Evolutionary conservation across 2,888 invertebrate species (phyloP).

Genomic region (Dryobotodes eremita): DNA sequence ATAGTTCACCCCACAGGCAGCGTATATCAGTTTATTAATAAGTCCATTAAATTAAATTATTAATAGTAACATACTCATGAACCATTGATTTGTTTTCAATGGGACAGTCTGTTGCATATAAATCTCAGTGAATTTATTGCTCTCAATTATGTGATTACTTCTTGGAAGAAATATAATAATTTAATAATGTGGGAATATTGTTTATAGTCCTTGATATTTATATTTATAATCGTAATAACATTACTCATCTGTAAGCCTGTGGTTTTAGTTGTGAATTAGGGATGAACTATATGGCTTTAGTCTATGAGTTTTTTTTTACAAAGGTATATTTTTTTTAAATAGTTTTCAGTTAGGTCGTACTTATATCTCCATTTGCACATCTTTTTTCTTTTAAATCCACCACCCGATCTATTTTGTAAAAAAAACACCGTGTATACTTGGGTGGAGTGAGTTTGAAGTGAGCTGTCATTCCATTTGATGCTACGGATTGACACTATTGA

Average conservation of each 20-base stretch:
- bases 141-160: slow-evolving; percentile 19
- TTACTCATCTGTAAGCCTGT: background rate
- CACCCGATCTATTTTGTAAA: no score
- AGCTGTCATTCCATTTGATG: no score
- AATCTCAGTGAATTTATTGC: slow-evolving; percentile 41
- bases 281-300: background rate
- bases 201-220: background rate
- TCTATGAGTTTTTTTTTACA: no score
- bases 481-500: no score
- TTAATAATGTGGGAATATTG: slow-evolving; percentile 20
- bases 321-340: no score
- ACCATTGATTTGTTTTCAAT: slow-evolving; percentile 28
- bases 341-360: no score
- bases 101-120: slow-evolving; percentile 27
- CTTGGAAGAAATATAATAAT: slow-evolving; percentile 25
- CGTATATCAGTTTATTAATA: slow-evolving; percentile 29
- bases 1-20: slow-evolving; percentile 14
- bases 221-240: slow-evolving; percentile 4
- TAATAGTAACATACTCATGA: slow-evolving; percentile 5
- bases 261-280: background rate
- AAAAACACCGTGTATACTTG: no score
- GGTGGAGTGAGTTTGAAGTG: no score
- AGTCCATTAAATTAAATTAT: slow-evolving; percentile 24
- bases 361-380: no score
- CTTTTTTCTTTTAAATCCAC: no score